Evolutionary conservation across 2,797 vertebrate genomes (phyloP), one percentile per base, ranked within the genome.

Genomic region (Huso huso): DNA sequence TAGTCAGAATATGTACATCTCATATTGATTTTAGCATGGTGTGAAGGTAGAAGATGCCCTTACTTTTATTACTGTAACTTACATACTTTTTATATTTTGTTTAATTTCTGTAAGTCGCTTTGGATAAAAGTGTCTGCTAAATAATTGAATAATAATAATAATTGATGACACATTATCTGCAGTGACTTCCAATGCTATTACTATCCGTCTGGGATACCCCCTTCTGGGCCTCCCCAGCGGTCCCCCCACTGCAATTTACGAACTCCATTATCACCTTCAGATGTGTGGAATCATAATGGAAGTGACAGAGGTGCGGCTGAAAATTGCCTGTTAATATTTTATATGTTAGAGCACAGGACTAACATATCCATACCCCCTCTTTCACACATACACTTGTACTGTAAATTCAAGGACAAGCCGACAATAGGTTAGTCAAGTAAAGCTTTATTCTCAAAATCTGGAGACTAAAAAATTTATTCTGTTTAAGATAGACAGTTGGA

Each of bases 311-410:
- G 88, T 84, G 75, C 82, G 80, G 87, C 82, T 88, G 92, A 92
- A 94, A 94, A 95, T 94, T 93, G 90, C 82, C 86, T 91, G 83
- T 93, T 91, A 95, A 95, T 94, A 95, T 97, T 95, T 94, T 86
- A 96, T 93, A 91, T 81, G 83, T 84, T 83, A 84, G 81, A 84
- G 80, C 82, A 73, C 78, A 80, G 80, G 81, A 83, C 75, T 86
- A 18, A 18, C 15, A 18, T 7, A 58, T 58, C 15, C 15, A 1
- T n/a, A 13, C 6, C 55, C 12, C 6, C 12, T 58, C 11, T n/a
- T 6, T 37, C 37, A 37, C 37, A 37, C 4, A 37, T 37, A 37
- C 37, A 37, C 37, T 37, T 37, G 37, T 37, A 37, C 37, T 37
- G 37, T 37, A 37, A 37, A 37, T 37, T 0, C 37, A 37, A 37